These are phyloP conservation scores for Aphelenchoides fujianensis DNA, from an alignment of 1,140 invertebrate species.

Conservation along the genomic window DNA sequence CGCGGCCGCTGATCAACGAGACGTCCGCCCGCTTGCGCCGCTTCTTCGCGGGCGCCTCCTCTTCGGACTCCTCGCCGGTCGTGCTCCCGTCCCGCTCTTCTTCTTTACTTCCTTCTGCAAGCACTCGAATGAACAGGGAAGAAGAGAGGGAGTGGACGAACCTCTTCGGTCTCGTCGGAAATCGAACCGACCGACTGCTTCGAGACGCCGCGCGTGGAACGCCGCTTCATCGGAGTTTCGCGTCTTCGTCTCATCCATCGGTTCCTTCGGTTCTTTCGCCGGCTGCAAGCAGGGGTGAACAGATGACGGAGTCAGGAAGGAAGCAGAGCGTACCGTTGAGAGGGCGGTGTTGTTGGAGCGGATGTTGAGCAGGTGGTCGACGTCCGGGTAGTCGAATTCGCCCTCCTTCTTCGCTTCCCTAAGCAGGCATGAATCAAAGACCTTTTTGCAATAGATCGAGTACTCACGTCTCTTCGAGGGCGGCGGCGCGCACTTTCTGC, in stretches of 20 bases:
- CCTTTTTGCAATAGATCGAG: neutral
- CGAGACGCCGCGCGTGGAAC: neutral
- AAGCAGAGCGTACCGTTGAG: neutral
- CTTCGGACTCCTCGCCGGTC: neutral
- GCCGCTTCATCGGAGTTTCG: slow-evolving; percentile 3
- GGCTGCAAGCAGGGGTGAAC: too few relatives aligned
- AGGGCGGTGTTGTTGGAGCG: neutral
- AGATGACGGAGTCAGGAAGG: too few relatives aligned
- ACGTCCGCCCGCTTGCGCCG: neutral
- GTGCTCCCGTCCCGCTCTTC: neutral
- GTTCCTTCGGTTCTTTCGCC: too few relatives aligned
- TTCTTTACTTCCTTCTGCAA: neutral
- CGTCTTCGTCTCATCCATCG: too few relatives aligned
- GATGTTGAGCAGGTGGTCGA: slow-evolving; percentile 8
- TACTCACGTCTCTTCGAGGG: neutral
- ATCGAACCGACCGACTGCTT: neutral
- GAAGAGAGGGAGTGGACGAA: neutral
- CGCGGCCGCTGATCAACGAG: slow-evolving; percentile 8
- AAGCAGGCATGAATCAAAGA: neutral
- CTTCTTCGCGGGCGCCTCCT: neutral
- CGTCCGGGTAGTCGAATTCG: neutral
- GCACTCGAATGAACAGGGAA: neutral
- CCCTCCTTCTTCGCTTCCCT: neutral
- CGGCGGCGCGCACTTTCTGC: neutral
- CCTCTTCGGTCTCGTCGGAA: neutral